Evolutionary conservation across 2,113 vertebrate genomes (phyloP), one percentile per base, ranked within the genome.

Genomic region (Ceuthmochares aereus): DNA sequence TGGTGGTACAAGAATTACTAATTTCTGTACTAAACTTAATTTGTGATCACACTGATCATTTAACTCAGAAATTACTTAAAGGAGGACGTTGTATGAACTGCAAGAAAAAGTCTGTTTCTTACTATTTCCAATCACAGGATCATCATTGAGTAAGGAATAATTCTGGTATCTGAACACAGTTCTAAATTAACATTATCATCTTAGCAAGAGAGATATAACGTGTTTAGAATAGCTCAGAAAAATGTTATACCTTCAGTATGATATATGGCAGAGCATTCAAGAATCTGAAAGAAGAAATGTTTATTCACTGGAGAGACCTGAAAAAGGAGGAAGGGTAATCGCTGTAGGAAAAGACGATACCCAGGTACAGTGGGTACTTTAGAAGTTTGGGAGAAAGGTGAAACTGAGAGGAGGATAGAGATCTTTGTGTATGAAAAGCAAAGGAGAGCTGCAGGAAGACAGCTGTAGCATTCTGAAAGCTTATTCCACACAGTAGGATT

Each of bases 381-480:
- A 72, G 60, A 84, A 84, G 49, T 67, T 27, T 37, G 70, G 34
- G 51, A 82, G 49, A 75, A 88, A 89, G 54, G 36, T 74, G 62
- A 63, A 29, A 74, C 23, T 54, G 25, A 47, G 34, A 77, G 69
- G 23, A 87, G 14, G 34, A 45, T 72, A 86, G 36, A 82, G 34
- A 72, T 79, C 72, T 84, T 83, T 93, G 75, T 80, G 83, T 13
- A 81, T 64, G 45, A 88, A 81, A 78, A 96, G 64, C 76, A 94
- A 86, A 86, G 84, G 68, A 87, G 79, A 67, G 73, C 60, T 0
- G 3, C 66, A 81, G 68, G 64, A 81, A 56, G 74, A 92, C 45
- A 89, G 40, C 40, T 84, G 79, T 78, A 69, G 51, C 74, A 47
- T 70, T 86, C 54, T 69, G 73, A 79, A 67, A 70, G n/a, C 75